Evolutionary conservation across 2,888 invertebrate genomes (phyloP).

Genomic region (Chrysotoxum bicinctum): DNA sequence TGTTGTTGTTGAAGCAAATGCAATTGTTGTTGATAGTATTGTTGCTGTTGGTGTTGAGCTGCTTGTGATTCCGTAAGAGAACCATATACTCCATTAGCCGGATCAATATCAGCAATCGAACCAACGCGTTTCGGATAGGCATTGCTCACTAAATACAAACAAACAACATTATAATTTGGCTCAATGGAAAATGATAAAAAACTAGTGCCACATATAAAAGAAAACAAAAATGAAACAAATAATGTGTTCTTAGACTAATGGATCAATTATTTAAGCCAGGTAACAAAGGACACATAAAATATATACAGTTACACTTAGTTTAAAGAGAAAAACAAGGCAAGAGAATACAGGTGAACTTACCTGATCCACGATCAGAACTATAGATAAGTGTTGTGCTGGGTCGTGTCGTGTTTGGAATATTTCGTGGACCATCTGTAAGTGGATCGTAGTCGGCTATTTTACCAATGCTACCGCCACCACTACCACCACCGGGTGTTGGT

Average conservation of each 20-base stretch:
- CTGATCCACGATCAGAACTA: constrained; percentile 88
- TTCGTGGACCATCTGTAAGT: constrained; percentile 87
- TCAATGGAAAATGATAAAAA: background rate
- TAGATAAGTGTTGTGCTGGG: constrained; percentile 93
- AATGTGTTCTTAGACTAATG: constrained; percentile 28
- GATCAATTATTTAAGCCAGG: constrained; percentile 35
- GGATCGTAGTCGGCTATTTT: constrained; percentile 92
- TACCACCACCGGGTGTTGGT: constrained; percentile 56
- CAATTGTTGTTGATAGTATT: constrained; percentile 68
- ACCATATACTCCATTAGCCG: constrained; percentile 93
- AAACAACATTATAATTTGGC: constrained; percentile 7
- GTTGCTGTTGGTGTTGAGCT: constrained; percentile 79
- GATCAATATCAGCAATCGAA: constrained; percentile 97
- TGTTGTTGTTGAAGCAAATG: constrained; percentile 74
- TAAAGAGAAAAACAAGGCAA: constrained; percentile 8
- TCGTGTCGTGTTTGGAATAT: constrained; percentile 88
- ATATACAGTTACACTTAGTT: background rate
- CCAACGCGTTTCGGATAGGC: constrained; percentile 87
- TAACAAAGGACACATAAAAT: constrained; percentile 44
- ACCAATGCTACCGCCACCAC: constrained; percentile 83
- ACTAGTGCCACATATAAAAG: background rate
- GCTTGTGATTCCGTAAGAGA: constrained; percentile 82
- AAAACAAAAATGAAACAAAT: constrained; percentile 19
- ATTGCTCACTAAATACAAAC: constrained; percentile 77
- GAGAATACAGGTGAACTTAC: constrained; percentile 80